Conservation (phyloP, 2,797 vertebrate genomes). For the Loris lydekkerianus region DNA sequence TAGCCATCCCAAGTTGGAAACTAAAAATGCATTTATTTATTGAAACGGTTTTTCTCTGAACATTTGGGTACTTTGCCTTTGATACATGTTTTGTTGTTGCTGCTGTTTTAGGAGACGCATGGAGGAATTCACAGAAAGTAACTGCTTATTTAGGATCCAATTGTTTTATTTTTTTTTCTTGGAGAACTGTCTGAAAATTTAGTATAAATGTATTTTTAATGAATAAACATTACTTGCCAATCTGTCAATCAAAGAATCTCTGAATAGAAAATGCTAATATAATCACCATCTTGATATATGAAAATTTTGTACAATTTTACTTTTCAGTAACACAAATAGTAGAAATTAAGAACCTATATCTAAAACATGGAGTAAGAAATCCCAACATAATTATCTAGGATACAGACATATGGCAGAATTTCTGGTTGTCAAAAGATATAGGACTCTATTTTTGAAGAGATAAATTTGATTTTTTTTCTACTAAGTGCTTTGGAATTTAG, state of each 20-base stretch:
- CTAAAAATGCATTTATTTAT: slow-evolving; percentile 46
- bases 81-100: neutral
- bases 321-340: neutral
- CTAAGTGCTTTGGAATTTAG: neutral
- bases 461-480: neutral
- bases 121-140: neutral
- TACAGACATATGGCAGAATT: neutral
- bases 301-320: slow-evolving; percentile 22
- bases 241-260: slow-evolving; percentile 63
- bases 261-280: slow-evolving; percentile 31
- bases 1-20: neutral
- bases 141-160: neutral
- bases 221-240: slow-evolving; percentile 58
- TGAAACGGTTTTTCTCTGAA: slow-evolving; percentile 40
- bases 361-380: neutral
- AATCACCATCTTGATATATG: slow-evolving; percentile 40
- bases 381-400: neutral
- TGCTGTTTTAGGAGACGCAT: neutral
- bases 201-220: slow-evolving; percentile 38
- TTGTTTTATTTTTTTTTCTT: neutral
- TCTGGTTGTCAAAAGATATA: neutral
- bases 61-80: slow-evolving; percentile 11
- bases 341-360: neutral
- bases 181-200: neutral
- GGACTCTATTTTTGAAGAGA: neutral